A percentile compares a stretch with the other conserved stretches of the same genome.
phyloP scores from a whole-genome alignment of 2,797 vertebrate species.

The Coregonus ussuriensis region DNA sequence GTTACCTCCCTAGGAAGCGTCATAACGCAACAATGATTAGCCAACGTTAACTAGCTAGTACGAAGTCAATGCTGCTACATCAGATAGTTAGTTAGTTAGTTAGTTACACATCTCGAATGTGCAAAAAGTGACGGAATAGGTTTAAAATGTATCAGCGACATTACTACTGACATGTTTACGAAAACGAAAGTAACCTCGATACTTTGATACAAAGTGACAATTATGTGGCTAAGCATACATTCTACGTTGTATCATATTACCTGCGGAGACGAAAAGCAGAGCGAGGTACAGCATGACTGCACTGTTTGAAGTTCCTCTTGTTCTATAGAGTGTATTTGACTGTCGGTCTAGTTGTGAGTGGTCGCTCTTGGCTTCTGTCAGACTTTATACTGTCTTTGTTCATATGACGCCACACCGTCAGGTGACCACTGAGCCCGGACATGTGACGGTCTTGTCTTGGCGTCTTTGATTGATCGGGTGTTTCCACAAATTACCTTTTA shows the following conservation, averaged over 20 bases:
- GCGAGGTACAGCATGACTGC: slow-evolving; percentile 71
- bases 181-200: slow-evolving; percentile 1
- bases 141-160: not conserved
- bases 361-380: slow-evolving; percentile 43
- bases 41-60: no score
- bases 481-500: no score
- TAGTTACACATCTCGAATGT: not conserved
- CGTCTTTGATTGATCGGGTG: not conserved
- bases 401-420: slow-evolving; percentile 66
- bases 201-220: not conserved
- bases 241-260: slow-evolving; percentile 49
- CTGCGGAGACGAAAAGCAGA: slow-evolving; percentile 74
- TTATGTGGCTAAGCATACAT: no score
- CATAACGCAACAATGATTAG: no score
- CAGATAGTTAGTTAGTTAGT: no score
- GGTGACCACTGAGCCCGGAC: slow-evolving; percentile 57
- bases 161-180: no score
- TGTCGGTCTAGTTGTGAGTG: not conserved
- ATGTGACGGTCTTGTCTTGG: slow-evolving; percentile 55
- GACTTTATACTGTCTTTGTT: not conserved
- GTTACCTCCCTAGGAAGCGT: no score
- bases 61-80: no score
- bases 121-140: not conserved
- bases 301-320: slow-evolving; percentile 22
- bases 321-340: not conserved